Evolutionary conservation across 2,113 vertebrate genomes (phyloP).

Genomic region (Ivindomyrus marchei): DNA sequence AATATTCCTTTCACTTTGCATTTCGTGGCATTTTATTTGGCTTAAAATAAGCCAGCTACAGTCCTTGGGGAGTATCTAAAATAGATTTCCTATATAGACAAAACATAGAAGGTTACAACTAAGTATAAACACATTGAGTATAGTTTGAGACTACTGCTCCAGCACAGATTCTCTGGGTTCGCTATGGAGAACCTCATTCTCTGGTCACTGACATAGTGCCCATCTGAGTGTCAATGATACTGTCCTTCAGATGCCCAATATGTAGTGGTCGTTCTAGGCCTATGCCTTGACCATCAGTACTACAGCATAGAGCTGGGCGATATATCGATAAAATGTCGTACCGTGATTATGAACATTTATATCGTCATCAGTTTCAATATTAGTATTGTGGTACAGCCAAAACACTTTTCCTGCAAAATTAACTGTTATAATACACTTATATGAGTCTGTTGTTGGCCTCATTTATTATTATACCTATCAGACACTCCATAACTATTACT

Average conservation of each 20-base stretch:
- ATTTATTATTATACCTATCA: not conserved
- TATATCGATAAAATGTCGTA: not conserved
- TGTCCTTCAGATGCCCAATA: not conserved
- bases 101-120: not conserved
- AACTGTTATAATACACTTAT: not conserved
- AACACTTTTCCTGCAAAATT: not conserved
- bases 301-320: not conserved
- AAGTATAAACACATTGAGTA: not conserved
- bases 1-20: not conserved
- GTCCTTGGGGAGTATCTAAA: not conserved
- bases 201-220: not conserved
- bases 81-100: not conserved
- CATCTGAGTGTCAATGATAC: not conserved
- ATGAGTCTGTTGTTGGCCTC: not conserved
- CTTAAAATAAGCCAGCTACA: not conserved
- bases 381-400: not conserved
- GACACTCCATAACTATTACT: not conserved
- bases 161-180: not conserved
- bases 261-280: not conserved
- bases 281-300: not conserved
- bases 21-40: not conserved
- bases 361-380: not conserved
- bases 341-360: not conserved
- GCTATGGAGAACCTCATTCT: not conserved
- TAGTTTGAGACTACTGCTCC: not conserved